Base-by-base conservation (phyloP, 2,113 vertebrate species). In the Sakesphorus luctuosus region DNA sequence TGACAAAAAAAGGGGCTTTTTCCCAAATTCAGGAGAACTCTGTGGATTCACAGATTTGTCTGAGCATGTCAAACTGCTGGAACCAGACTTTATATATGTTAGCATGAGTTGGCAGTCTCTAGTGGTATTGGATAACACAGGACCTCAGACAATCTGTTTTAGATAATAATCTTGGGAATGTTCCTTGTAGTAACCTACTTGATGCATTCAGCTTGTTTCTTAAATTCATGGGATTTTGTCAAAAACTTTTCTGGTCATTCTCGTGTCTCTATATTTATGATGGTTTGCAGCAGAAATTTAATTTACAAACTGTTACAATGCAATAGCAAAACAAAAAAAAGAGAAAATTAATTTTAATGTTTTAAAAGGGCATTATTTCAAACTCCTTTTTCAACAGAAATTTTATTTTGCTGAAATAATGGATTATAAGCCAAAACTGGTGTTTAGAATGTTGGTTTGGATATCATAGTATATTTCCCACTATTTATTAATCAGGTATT, bases 91-190 rank as follows among this genome's bases (percentile, higher is more conserved):
- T 94, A 74, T 80, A 46, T 93, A 62, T 76, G 50, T 92, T 91
- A 93, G 87, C 46, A 83, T 81, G 75, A 96, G 25, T 49, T 96
- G 92, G 59, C 82, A 91, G 58, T 85, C 78, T 76, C 25, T 85
- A 83, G 82, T 66, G 58, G 36, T 49, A 53, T 76, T 95, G 85
- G 78, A 83, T 94, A 96, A 90, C 67, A 43, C 40, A 85, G 87
- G 71, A 91, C 71, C 58, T 95, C 62, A 83, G 62, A 65, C 74
- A 95, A 20, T 93, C 81, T 92, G 87, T 61, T 95, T 95, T 85
- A 88, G 71, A 88, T 85, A 89, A 90, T 89, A 83, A 79, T 89
- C 82, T 91, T 91, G 81, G 59, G 79, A 92, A 73, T 69, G 75
- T 90, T 93, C 58, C 78, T 91, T 93, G 40, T 85, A 94, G 67